phyloP scores from a whole-genome alignment of 2,113 vertebrate genomes.

The Melanotaenia duboulayi region DNA sequence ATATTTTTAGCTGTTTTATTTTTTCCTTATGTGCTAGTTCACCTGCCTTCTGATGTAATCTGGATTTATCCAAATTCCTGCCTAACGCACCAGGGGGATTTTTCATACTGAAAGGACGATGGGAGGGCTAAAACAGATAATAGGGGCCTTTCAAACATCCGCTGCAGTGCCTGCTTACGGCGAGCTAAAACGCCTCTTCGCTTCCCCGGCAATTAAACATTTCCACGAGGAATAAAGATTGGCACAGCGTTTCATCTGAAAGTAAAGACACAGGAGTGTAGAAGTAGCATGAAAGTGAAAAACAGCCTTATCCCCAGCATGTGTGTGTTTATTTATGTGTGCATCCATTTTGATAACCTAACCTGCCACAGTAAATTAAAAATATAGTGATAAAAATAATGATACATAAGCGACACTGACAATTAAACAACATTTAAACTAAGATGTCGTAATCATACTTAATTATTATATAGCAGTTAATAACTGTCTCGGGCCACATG shows the following conservation, averaged over 20 bases:
- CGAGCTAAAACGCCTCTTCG: slow-evolving; percentile 40
- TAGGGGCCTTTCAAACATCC: slow-evolving; percentile 29
- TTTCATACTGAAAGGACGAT: slow-evolving; percentile 30
- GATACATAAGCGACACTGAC: slow-evolving; percentile 14
- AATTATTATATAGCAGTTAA: slow-evolving; percentile 73
- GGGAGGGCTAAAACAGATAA: slow-evolving; percentile 31
- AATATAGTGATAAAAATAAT: slow-evolving; percentile 10
- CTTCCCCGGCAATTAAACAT: slow-evolving; percentile 70
- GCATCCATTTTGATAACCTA: slow-evolving; percentile 33
- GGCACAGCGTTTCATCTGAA: slow-evolving; percentile 48
- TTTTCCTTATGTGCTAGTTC: slow-evolving; percentile 48
- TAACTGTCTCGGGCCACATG: slow-evolving; percentile 58
- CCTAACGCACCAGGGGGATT: slow-evolving; percentile 36
- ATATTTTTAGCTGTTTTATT: slow-evolving; percentile 50
- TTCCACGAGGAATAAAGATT: slow-evolving; percentile 59
- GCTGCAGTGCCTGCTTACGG: slow-evolving; percentile 21
- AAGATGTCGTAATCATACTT: slow-evolving; percentile 59
- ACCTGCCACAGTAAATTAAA: slow-evolving; percentile 14
- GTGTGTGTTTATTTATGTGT: slow-evolving; percentile 10
- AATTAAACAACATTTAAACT: slow-evolving; percentile 19
- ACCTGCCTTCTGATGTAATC: slow-evolving; percentile 71
- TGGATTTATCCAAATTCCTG: slow-evolving; percentile 65
- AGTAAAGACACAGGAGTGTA: slow-evolving; percentile 47
- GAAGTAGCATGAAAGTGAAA: slow-evolving; percentile 23
- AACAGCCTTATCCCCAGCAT: slow-evolving; percentile 19